Percentiles rank a stretch among this genome's conserved stretches.
These are phyloP conservation scores for Lepilemur ruficaudatus DNA, from an alignment of 2,797 vertebrate species.

Conservation along the genomic window DNA sequence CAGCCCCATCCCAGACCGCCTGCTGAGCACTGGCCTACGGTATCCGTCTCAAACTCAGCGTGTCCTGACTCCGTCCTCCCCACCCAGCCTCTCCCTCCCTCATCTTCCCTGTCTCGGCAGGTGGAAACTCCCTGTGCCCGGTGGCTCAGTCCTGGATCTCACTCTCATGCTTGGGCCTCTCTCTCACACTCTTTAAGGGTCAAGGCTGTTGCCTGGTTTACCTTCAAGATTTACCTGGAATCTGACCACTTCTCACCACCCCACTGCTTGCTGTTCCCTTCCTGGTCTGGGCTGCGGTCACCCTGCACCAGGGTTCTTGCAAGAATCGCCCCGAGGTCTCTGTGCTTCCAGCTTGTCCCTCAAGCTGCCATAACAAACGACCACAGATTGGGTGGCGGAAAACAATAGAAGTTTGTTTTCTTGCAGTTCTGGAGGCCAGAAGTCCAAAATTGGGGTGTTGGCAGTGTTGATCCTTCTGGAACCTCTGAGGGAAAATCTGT, in stretches of 20 bases:
- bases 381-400: neutral
- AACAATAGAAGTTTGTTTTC: neutral
- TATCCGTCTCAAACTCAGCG: neutral
- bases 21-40: too few relatives aligned
- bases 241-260: too few relatives aligned
- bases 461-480: neutral
- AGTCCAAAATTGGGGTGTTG: neutral
- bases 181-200: neutral
- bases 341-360: neutral
- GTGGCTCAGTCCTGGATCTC: neutral
- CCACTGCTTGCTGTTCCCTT: neutral
- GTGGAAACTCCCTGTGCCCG: neutral
- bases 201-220: neutral
- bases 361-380: neutral
- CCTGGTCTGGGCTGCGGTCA: neutral
- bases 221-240: neutral
- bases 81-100: neutral
- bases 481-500: neutral
- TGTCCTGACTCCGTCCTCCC: neutral
- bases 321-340: neutral
- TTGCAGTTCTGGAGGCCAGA: neutral
- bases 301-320: fast-evolving
- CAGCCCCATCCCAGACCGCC: neutral
- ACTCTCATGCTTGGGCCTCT: too few relatives aligned
- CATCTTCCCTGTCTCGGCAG: neutral